Evolutionary conservation across 2,888 invertebrate genomes (phyloP).

Genomic region (Chymomyza caudatula): DNA sequence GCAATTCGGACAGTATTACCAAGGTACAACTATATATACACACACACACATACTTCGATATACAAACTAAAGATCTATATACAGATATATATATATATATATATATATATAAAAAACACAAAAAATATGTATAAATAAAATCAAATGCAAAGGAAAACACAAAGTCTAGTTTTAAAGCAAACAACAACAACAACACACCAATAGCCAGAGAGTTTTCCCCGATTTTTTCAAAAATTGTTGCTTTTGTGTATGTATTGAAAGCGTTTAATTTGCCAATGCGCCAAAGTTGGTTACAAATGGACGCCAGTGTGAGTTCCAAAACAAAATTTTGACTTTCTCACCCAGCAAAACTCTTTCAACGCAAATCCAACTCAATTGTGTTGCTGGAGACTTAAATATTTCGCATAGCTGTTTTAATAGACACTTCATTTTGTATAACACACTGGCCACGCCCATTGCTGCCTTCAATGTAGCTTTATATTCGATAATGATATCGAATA

Average conservation of each 20-base stretch:
- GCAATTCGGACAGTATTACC: conserved; percentile 51
- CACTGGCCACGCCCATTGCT: conserved; percentile 21
- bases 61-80: conserved; percentile 21
- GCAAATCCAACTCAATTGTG: background rate
- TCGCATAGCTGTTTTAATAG: background rate
- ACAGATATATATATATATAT: conserved; percentile 19
- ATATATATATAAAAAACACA: conserved; percentile 1
- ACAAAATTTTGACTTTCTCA: background rate
- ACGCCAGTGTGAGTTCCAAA: background rate
- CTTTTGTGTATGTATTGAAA: background rate
- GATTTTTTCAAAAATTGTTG: conserved; percentile 17
- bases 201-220: conserved; percentile 42
- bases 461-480: conserved; percentile 35
- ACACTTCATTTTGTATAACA: background rate
- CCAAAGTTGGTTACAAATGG: background rate
- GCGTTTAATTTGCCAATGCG: background rate
- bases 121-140: background rate
- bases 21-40: conserved; percentile 22
- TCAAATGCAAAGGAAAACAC: too few species aligned
- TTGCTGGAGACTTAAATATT: too few species aligned
- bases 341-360: background rate
- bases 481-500: background rate
- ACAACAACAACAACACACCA: conserved; percentile 19
- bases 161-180: background rate
- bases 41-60: conserved; percentile 21